Percentiles rank a stretch among this genome's conserved stretches.
phyloP scores from a whole-genome alignment of 2,888 invertebrate species.

The Eristalis tenax region DNA sequence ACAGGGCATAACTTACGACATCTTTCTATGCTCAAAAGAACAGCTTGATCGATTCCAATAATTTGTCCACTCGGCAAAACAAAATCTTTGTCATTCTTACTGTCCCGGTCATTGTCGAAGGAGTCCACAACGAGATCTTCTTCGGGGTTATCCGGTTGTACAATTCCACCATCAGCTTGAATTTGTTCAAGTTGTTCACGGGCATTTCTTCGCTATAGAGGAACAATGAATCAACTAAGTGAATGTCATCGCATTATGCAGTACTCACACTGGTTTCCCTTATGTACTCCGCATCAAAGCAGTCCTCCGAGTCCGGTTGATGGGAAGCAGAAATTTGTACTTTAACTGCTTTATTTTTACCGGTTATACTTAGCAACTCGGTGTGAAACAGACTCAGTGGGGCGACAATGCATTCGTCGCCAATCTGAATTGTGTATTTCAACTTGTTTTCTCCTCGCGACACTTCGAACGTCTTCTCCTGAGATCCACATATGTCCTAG shows the following conservation, averaged over 20 bases:
- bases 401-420: constrained; percentile 96
- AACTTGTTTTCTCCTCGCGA: constrained; percentile 81
- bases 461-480: constrained; percentile 90
- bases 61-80: constrained; percentile 89
- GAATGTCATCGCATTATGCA: background rate
- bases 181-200: constrained; percentile 81
- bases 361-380: constrained; percentile 92
- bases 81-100: constrained; percentile 85
- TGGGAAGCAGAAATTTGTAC: constrained; percentile 87
- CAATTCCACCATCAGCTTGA: constrained; percentile 80
- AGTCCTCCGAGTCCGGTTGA: constrained; percentile 92
- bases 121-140: constrained; percentile 89
- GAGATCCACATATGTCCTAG: constrained; percentile 91
- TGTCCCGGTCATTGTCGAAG: constrained; percentile 82
- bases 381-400: constrained; percentile 94
- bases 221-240: background rate
- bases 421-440: constrained; percentile 89
- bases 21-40: constrained; percentile 94
- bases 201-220: constrained; percentile 83
- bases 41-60: constrained; percentile 93
- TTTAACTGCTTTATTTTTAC: constrained; percentile 86
- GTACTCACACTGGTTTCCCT: constrained; percentile 89
- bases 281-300: constrained; percentile 95
- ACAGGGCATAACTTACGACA: constrained; percentile 84
- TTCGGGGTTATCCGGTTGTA: constrained; percentile 83